Evolutionary conservation across 1,140 invertebrate species (phyloP).

Genomic region (Andrena cerasifolii): DNA sequence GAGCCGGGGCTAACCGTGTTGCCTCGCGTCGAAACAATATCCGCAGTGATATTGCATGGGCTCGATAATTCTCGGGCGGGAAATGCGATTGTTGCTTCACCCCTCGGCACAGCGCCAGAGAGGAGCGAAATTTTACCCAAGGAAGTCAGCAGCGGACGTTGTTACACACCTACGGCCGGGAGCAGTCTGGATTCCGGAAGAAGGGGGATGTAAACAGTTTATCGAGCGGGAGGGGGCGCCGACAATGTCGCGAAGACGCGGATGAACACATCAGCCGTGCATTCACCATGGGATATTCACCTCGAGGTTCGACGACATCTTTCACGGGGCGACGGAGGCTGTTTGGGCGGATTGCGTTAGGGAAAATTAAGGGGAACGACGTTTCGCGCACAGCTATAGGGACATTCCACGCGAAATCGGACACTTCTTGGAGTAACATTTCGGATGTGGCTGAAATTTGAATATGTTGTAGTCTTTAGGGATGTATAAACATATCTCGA

Average conservation of each 20-base stretch:
- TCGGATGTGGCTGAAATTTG: too few species aligned
- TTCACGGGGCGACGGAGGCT: too few species aligned
- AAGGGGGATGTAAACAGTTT: conserved; percentile 58
- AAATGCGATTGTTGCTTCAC: conserved; percentile 74
- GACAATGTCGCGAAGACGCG: conserved; percentile 47
- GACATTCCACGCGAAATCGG: too few species aligned
- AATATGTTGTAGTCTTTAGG: too few species aligned
- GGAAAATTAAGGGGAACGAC: too few species aligned
- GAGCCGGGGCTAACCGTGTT: conserved; percentile 21
- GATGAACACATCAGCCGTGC: too few species aligned
- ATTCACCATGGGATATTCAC: too few species aligned
- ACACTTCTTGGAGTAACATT: too few species aligned
- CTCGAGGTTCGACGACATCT: too few species aligned
- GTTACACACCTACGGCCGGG: conserved; percentile 59
- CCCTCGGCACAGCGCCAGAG: conserved; percentile 36
- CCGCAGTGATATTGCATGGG: conserved; percentile 77
- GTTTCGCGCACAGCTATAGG: too few species aligned
- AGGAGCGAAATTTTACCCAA: conserved; percentile 52
- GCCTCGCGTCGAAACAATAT: conserved; percentile 75
- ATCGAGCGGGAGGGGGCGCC: conserved; percentile 55
- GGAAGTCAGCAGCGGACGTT: conserved; percentile 61
- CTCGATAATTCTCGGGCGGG: conserved; percentile 73
- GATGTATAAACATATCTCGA: too few species aligned
- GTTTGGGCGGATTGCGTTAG: too few species aligned
- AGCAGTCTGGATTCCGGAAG: conserved; percentile 56